Conservation (phyloP, 2,888 invertebrate genomes). For the Melitaea athalia region DNA sequence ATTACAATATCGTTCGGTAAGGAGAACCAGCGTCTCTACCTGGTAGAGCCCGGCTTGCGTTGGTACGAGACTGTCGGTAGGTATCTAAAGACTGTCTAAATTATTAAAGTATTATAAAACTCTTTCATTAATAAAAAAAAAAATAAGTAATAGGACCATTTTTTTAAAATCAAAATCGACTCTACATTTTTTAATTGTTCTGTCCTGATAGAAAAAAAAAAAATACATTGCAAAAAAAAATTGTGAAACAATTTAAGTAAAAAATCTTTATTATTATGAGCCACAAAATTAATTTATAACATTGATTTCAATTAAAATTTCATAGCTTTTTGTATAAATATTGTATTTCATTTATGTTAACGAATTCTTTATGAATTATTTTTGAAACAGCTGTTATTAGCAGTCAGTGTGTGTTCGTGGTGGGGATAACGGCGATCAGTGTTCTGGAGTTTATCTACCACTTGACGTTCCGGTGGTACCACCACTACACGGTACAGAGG, state of each 20-base stretch:
- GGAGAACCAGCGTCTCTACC: constrained; percentile 45
- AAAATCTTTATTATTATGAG: too few species aligned
- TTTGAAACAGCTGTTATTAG: constrained; percentile 36
- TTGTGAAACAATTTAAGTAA: too few species aligned
- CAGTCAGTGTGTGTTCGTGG: constrained; percentile 46
- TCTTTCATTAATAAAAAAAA: too few species aligned
- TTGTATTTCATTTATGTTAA: neutral
- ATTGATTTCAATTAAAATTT: too few species aligned
- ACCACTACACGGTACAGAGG: constrained; percentile 45
- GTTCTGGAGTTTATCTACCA: constrained; percentile 53
- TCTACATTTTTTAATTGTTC: too few species aligned
- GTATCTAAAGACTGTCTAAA: neutral
- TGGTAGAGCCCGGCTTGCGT: constrained; percentile 45
- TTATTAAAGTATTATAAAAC: too few species aligned
- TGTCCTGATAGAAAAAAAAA: too few species aligned
- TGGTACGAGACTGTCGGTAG: constrained; percentile 47
- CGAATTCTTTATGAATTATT: neutral
- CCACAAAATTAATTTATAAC: too few species aligned
- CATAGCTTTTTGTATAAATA: too few species aligned
- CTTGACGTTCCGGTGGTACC: constrained; percentile 47
- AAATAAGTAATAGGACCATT: too few species aligned
- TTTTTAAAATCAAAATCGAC: too few species aligned
- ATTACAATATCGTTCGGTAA: constrained; percentile 45
- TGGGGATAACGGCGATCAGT: constrained; percentile 46
- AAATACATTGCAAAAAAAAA: too few species aligned